These are phyloP conservation scores for Buphagus erythrorhynchus DNA, from an alignment of 2,797 vertebrate genomes.

Conservation along the genomic window DNA sequence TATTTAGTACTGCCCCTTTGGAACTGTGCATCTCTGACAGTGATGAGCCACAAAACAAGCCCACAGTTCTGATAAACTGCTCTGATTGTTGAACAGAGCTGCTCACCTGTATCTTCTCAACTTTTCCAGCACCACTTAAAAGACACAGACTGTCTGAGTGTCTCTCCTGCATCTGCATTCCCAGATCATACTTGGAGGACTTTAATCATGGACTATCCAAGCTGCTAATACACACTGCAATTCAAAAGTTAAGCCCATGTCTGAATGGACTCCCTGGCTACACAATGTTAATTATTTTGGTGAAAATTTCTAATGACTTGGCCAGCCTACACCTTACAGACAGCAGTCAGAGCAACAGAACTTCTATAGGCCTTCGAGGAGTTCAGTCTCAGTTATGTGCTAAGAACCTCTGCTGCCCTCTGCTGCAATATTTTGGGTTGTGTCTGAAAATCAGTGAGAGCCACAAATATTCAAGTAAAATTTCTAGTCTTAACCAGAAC, in stretches of 20 bases:
- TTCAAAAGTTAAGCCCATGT: background rate
- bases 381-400: background rate
- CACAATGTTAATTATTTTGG: background rate
- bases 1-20: background rate
- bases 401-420: slow-evolving; percentile 50
- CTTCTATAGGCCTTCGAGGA: background rate
- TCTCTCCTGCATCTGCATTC: background rate
- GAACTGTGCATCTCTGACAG: background rate
- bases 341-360: background rate
- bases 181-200: background rate
- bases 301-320: background rate
- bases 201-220: background rate
- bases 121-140: background rate
- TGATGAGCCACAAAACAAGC: rapidly evolving
- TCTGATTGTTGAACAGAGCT: background rate
- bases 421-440: background rate
- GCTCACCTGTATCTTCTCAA: background rate
- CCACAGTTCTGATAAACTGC: background rate
- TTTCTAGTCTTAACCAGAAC: background rate
- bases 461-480: background rate
- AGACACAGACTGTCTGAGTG: background rate
- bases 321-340: background rate
- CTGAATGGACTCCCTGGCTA: background rate
- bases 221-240: background rate
- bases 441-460: background rate